Base-by-base conservation (phyloP, 2,797 vertebrate species). In the Falco berigora region DNA sequence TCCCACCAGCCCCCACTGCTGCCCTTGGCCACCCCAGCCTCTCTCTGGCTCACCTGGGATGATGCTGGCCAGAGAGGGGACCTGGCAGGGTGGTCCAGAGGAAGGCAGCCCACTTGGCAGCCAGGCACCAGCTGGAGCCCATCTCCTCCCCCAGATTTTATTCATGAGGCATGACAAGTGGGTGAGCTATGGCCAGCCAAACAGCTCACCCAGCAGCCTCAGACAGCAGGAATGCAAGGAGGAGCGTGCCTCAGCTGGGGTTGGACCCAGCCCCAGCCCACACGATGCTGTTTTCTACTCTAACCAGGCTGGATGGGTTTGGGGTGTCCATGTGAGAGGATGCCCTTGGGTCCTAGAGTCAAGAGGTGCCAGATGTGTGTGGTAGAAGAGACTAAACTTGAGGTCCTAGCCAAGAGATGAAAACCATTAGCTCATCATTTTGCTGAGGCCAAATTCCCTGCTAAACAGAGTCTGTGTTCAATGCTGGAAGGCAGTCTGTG, bases 371-470 rank as follows among this genome's bases (percentile, higher is more conserved):
- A 91, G 88, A 84, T 78, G 62, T 55, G 42, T 3, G 0, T 22
- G 47, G 58, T 1, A 10, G 62, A 50, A 46, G 62, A 58, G 53
- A 90, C 79, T 47, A 20, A 86, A 83, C 64, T 72, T 1, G 4
- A 90, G 12, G 58, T 18, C 30, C 42, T 55, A n/a, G 63, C 87
- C 89, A 79, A 50, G 53, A 87, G 81, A 83, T 63, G 59, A 76
- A 92, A 85, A 76, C 20, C 2, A 5, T 94, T 76, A 96, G 87
- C 91, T 94, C 59, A 25, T 85, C 34, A 1, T 76, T 91, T 34
- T 89, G 42, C 81, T 5, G 25, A 58, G 81, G 78, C 89, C 87
- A 82, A 38, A 62, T 55, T 82, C 82, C 59, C 72, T 91, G 63
- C 38, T 87, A 2, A 87, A 30, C 4, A 55, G 83, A 46, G 74